A percentile compares a stretch with the other conserved stretches of the same genome.
phyloP scores from a whole-genome alignment of 2,113 vertebrate species.

The Electrona antarctica region DNA sequence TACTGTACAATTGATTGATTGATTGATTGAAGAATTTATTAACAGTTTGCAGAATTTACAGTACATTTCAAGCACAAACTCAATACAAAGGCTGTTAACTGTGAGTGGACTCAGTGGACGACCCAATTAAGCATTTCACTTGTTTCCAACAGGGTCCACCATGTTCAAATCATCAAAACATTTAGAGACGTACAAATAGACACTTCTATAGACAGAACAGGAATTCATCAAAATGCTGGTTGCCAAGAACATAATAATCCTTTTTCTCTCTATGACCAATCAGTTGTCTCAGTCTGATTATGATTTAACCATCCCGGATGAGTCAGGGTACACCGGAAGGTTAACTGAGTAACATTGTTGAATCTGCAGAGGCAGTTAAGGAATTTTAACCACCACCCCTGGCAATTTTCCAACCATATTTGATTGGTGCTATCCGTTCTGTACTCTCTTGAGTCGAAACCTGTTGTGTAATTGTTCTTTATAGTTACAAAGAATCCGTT shows the following conservation, averaged over 20 bases:
- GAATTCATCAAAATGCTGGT: slow-evolving; percentile 29
- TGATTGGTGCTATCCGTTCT: neutral
- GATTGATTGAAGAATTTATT: too few species aligned
- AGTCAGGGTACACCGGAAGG: slow-evolving; percentile 54
- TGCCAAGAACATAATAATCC: slow-evolving; percentile 33
- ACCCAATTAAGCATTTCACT: too few species aligned
- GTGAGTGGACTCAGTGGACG: too few species aligned
- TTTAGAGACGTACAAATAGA: too few species aligned
- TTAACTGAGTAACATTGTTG: slow-evolving; percentile 13
- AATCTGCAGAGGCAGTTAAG: slow-evolving; percentile 34
- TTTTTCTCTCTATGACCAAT: slow-evolving; percentile 9
- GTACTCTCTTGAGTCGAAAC: neutral
- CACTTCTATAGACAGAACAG: too few species aligned
- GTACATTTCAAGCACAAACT: too few species aligned
- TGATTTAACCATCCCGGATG: slow-evolving; percentile 33
- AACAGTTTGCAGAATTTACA: too few species aligned
- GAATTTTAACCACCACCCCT: slow-evolving; percentile 24
- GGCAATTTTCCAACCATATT: slow-evolving; percentile 18
- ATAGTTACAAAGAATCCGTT: neutral
- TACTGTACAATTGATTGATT: too few species aligned
- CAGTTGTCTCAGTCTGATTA: slow-evolving; percentile 6
- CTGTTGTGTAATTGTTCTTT: neutral
- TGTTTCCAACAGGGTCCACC: too few species aligned
- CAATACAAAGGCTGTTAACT: too few species aligned
- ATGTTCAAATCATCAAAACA: too few species aligned